phyloP scores from a whole-genome alignment of 2,888 invertebrate genomes.

The Cosmorhoe ocellata region DNA sequence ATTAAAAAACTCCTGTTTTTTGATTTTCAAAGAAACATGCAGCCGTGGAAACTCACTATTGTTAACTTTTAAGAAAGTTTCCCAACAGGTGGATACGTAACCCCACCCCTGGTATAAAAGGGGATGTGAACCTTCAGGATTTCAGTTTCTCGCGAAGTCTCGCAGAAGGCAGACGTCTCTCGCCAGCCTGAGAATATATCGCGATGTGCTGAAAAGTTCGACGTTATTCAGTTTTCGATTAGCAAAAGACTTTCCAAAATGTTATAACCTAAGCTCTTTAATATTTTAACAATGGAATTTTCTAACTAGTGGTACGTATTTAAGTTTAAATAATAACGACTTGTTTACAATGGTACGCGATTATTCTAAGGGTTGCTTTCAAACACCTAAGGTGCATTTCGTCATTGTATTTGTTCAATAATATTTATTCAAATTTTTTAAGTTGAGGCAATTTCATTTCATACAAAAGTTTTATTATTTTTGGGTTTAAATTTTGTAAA shows the following conservation, averaged over 20 bases:
- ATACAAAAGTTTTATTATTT: too few relatives aligned
- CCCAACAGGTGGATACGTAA: slow-evolving; percentile 12
- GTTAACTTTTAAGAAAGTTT: slow-evolving; percentile 1
- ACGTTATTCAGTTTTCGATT: background rate
- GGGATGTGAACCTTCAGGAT: slow-evolving; percentile 5
- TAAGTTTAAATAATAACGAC: too few relatives aligned
- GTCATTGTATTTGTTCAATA: too few relatives aligned
- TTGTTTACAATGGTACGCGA: too few relatives aligned
- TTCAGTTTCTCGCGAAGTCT: slow-evolving; percentile 14
- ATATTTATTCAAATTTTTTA: too few relatives aligned
- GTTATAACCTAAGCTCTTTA: too few relatives aligned
- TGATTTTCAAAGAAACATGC: background rate
- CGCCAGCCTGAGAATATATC: slow-evolving; percentile 10
- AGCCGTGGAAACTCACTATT: slow-evolving; percentile 10
- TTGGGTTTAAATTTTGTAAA: too few relatives aligned
- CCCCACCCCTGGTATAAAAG: slow-evolving; percentile 12
- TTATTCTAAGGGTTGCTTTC: too few relatives aligned
- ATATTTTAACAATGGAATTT: background rate
- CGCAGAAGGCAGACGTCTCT: background rate
- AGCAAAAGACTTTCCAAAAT: background rate
- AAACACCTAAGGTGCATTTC: too few relatives aligned
- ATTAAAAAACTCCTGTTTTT: too few relatives aligned
- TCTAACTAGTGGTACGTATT: slow-evolving; percentile 10
- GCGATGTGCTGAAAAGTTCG: slow-evolving; percentile 8
- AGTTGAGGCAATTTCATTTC: too few relatives aligned